phyloP scores from a whole-genome alignment of 2,888 invertebrate genomes.

The Mimas tiliae region DNA sequence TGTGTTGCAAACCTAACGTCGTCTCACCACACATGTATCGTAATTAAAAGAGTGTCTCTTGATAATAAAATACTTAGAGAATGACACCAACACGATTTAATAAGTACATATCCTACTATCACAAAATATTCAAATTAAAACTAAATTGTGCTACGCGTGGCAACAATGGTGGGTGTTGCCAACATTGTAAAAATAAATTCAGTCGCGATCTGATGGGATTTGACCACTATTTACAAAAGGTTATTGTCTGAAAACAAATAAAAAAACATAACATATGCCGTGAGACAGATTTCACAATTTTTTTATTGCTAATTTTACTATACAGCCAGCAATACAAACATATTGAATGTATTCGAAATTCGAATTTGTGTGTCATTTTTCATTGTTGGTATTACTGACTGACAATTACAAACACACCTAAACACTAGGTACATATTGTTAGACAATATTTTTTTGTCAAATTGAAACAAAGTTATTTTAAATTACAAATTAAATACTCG shows the following conservation, averaged over 20 bases:
- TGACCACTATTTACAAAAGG: constrained; percentile 62
- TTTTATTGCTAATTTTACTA: constrained; percentile 3
- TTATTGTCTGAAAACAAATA: constrained; percentile 51
- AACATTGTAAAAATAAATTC: constrained; percentile 51
- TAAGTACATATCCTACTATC: constrained; percentile 80
- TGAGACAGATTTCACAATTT: constrained; percentile 73
- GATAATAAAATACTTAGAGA: constrained; percentile 50
- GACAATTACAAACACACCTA: constrained; percentile 16
- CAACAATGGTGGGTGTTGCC: constrained; percentile 58
- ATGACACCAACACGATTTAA: constrained; percentile 55
- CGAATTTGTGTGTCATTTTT: not conserved
- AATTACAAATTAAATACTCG: not conserved
- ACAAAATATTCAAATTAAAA: constrained; percentile 73
- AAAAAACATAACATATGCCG: constrained; percentile 80
- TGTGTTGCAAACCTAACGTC: constrained; percentile 66
- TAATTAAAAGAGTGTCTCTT: constrained; percentile 70
- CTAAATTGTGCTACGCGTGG: constrained; percentile 75
- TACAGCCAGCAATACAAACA: constrained; percentile 23
- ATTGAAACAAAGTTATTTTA: constrained; percentile 2
- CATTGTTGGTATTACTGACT: constrained; percentile 24
- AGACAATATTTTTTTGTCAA: constrained; percentile 18
- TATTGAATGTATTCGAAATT: not conserved
- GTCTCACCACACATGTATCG: constrained; percentile 85
- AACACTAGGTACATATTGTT: constrained; percentile 18
- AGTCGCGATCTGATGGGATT: constrained; percentile 81